These are phyloP conservation scores for Formica selysi DNA, from an alignment of 1,140 invertebrate genomes.

Conservation along the genomic window DNA sequence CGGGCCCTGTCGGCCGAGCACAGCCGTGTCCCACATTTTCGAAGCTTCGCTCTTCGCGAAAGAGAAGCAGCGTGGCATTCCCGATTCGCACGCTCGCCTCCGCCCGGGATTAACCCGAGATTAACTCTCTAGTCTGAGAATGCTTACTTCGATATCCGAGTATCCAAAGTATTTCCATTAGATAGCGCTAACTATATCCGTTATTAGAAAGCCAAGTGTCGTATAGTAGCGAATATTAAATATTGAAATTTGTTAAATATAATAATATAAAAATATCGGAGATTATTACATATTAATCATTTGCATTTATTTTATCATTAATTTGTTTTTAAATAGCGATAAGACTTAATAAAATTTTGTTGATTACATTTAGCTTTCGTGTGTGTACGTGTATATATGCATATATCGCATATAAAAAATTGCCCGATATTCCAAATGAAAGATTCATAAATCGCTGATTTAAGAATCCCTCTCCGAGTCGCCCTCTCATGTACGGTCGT, in stretches of 20 bases:
- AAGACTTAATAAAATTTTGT: neutral
- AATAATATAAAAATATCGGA: too few species aligned
- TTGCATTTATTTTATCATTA: too few species aligned
- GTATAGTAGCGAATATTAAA: too few species aligned
- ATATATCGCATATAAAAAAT: too few species aligned
- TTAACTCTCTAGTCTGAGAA: neutral
- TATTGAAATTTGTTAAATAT: too few species aligned
- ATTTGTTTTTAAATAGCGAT: neutral
- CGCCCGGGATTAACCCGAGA: slow-evolving; percentile 46
- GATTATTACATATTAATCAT: too few species aligned
- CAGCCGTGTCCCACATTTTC: slow-evolving; percentile 83
- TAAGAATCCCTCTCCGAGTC: slow-evolving; percentile 58
- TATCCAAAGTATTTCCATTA: too few species aligned
- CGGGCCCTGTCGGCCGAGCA: slow-evolving; percentile 40
- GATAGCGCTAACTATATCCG: too few species aligned
- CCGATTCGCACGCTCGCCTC: slow-evolving; percentile 70
- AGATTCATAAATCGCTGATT: neutral
- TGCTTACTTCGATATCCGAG: too few species aligned
- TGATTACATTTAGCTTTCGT: too few species aligned
- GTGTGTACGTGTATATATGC: too few species aligned
- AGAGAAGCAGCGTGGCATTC: slow-evolving; percentile 75
- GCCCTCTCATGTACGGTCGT: slow-evolving; percentile 71
- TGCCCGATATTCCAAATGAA: neutral
- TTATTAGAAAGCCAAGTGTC: too few species aligned
- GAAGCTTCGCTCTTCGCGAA: slow-evolving; percentile 74